These are phyloP conservation scores for Eurois occulta DNA, from an alignment of 2,888 invertebrate species.

Conservation along the genomic window DNA sequence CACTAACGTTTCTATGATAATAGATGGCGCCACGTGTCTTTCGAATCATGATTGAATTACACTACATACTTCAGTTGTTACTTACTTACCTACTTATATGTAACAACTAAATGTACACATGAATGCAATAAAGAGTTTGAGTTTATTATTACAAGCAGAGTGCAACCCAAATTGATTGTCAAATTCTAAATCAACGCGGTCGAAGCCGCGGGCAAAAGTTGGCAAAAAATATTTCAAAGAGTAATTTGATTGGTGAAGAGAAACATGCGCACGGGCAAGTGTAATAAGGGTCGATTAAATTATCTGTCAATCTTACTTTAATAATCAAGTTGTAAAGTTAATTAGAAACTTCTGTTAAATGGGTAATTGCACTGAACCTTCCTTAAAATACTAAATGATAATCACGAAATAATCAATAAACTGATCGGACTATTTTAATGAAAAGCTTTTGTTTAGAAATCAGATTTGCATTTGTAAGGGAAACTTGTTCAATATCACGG, in stretches of 20 bases:
- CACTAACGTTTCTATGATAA: too few relatives aligned
- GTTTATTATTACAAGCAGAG: too few relatives aligned
- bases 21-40: too few relatives aligned
- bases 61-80: too few relatives aligned
- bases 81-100: too few relatives aligned
- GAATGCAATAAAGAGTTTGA: too few relatives aligned
- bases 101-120: too few relatives aligned
- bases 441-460: constrained; percentile 26
- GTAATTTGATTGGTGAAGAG: constrained; percentile 25
- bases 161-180: too few relatives aligned
- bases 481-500: constrained; percentile 39
- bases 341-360: background rate
- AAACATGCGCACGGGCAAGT: background rate
- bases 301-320: background rate
- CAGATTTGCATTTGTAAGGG: constrained; percentile 29
- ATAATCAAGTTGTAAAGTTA: background rate
- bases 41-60: too few relatives aligned
- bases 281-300: background rate
- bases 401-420: constrained; percentile 24
- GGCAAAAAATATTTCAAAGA: background rate
- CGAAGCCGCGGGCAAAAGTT: too few relatives aligned
- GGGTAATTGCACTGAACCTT: background rate
- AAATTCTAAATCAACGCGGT: too few relatives aligned
- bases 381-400: background rate
- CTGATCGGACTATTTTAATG: background rate